These are phyloP conservation scores for Macrobrachium nipponense DNA, from an alignment of 1,140 invertebrate genomes.

Conservation along the genomic window DNA sequence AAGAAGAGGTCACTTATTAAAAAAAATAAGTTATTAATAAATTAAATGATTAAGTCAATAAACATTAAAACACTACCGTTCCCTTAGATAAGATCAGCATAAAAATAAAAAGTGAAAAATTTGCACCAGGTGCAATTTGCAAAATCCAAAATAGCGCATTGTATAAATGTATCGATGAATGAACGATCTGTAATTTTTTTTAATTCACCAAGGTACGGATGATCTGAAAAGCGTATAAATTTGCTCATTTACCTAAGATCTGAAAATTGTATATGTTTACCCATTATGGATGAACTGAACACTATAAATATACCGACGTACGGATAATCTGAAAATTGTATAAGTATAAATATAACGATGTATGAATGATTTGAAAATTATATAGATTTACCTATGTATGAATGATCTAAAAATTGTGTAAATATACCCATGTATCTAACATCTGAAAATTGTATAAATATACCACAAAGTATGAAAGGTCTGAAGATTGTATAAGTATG, in stretches of 20 bases:
- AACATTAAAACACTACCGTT: too few relatives aligned
- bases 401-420: not conserved
- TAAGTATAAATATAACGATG: slow-evolving; percentile 12
- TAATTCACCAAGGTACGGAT: not conserved
- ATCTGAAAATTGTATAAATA: not conserved
- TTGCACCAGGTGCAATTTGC: too few relatives aligned
- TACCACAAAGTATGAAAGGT: too few relatives aligned
- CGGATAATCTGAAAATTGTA: not conserved
- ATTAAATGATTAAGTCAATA: too few relatives aligned
- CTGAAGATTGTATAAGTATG: slow-evolving; percentile 5
- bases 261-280: not conserved
- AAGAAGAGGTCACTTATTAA: too few relatives aligned
- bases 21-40: too few relatives aligned
- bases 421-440: not conserved
- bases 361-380: not conserved
- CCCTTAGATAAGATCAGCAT: too few relatives aligned
- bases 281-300: not conserved
- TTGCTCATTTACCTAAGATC: not conserved
- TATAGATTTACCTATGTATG: not conserved
- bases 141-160: too few relatives aligned
- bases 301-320: slow-evolving; percentile 2
- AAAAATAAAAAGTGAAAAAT: too few relatives aligned
- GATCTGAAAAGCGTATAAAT: not conserved
- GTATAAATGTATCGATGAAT: slow-evolving; percentile 5
- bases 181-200: not conserved